Base-by-base conservation (phyloP, 2,888 invertebrate species). In the Dryobotodes eremita region DNA sequence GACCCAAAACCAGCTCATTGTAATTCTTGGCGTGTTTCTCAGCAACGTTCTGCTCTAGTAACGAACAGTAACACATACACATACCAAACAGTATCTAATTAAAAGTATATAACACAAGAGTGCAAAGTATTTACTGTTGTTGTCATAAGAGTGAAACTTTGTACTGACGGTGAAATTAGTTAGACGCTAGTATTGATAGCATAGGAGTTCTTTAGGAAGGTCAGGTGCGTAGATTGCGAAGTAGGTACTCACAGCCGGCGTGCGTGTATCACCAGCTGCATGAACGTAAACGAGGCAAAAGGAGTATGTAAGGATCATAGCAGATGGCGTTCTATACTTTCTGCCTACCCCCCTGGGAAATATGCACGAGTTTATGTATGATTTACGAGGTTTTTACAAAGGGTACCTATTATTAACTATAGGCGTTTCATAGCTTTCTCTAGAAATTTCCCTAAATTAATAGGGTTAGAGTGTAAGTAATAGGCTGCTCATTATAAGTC, bases 21-120 rank as follows among this genome's bases (percentile, higher is more conserved):
- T 79, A 76, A 85, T 86, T 86, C 84, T 59, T 69, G 48, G 61
- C 78, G 31, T 10, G 68, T 69, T 85, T 83, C 86, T 85, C 73
- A 78, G 68, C 62, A 74, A 71, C 64, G 86, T 80, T 74, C 50
- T 71, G 86, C 86, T 85, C 84, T 85, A 74, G 53, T 83, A 86
- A 76, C 55, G 31, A 20, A 36, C 59, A 26, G 73, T 64, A 82
- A 68, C 75, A 82, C 77, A 69, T 65, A 72, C 48, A 17, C 66
- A 75, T 59, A 75, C n/a, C 36, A 69, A 48, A 75, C 82, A 62
- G 77, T 65, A 75, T 71, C 48, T 85, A 85, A 85, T 78, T 86
- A 82, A 59, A 79, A 82, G 46, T 59, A 71, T 50, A 59, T 31
- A 71, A 23, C 31, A 36, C 53, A 46, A 36, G 36, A 26, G 59